Evolutionary conservation across 2,888 invertebrate species (phyloP).

Genomic region (Iselma pallidipennis): DNA sequence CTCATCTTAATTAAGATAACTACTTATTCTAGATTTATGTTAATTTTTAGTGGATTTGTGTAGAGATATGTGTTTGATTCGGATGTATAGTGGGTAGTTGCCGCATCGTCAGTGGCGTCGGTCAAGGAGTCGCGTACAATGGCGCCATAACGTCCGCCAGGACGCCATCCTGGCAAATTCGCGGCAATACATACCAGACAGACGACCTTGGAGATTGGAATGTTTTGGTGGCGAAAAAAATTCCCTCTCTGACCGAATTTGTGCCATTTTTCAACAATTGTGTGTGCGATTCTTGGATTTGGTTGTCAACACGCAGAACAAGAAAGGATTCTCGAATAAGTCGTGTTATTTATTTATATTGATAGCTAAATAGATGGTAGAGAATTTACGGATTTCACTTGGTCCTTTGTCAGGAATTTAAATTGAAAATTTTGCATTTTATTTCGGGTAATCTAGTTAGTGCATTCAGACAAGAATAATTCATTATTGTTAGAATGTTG

Average conservation of each 20-base stretch:
- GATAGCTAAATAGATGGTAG: too few species aligned
- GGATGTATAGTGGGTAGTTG: conserved; percentile 9
- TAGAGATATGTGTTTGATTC: neutral
- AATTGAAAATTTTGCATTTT: too few species aligned
- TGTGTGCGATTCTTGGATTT: neutral
- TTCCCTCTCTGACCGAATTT: too few species aligned
- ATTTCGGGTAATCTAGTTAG: neutral
- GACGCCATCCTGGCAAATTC: conserved; percentile 21
- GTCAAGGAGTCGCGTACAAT: conserved; percentile 25
- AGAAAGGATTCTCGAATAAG: too few species aligned
- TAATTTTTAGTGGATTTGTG: neutral
- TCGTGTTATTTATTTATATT: too few species aligned
- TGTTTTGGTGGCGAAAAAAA: neutral
- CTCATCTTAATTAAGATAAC: too few species aligned
- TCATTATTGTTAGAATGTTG: neutral
- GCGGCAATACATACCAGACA: neutral
- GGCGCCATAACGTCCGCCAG: conserved; percentile 37
- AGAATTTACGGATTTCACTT: too few species aligned
- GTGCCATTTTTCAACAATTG: neutral
- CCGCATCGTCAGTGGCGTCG: conserved; percentile 21
- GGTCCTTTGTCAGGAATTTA: too few species aligned
- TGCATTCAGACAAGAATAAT: too few species aligned
- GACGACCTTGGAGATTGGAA: neutral
- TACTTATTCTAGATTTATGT: too few species aligned
- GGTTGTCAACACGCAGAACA: neutral